Conservation (phyloP, 2,113 vertebrate genomes). For the Galbula dea region DNA sequence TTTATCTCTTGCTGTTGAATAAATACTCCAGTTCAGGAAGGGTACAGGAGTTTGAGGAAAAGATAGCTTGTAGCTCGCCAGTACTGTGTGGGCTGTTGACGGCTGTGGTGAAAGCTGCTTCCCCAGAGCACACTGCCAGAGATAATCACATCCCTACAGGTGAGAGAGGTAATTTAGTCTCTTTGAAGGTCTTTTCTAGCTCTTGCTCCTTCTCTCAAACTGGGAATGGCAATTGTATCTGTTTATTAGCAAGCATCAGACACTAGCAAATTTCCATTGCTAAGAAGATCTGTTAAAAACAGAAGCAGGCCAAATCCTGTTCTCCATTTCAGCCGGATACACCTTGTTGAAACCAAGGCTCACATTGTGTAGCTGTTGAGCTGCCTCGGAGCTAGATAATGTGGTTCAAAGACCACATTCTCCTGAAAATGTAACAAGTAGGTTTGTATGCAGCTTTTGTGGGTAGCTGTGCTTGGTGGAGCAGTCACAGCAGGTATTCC, state of each 20-base stretch:
- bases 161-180: background rate
- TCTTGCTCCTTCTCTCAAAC: background rate
- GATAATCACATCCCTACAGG: slow-evolving; percentile 10
- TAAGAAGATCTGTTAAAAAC: background rate
- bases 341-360: background rate
- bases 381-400: background rate
- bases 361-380: background rate
- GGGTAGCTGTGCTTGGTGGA: background rate
- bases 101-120: background rate
- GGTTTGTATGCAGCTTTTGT: background rate
- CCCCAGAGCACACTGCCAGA: background rate
- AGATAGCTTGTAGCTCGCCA: background rate
- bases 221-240: background rate
- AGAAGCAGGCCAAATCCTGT: background rate
- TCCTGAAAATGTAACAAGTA: background rate
- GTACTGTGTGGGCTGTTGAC: background rate
- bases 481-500: background rate
- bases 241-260: background rate
- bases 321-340: background rate
- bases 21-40: background rate
- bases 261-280: background rate
- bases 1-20: background rate
- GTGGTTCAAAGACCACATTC: background rate
- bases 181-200: background rate
- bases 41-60: background rate